Base-by-base conservation (phyloP, 2,888 invertebrate genomes). In the Leptopilina syphax region DNA sequence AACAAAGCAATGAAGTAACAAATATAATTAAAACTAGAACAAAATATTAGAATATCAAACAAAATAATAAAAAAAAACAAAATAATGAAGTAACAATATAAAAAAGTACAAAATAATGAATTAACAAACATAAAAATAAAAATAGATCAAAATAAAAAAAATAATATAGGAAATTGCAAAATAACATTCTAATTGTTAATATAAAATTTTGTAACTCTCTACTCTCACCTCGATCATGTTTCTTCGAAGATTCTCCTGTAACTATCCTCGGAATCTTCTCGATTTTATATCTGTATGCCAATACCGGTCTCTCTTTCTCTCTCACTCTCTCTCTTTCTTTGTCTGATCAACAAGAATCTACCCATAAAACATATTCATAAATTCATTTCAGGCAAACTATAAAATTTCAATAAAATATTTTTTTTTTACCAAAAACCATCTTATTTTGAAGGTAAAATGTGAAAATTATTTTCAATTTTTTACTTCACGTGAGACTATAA, bases 171-270 rank as follows among this genome's bases (percentile, higher is more conserved):
- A 12, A n/a, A 10, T n/a, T 12, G 0, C 0, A 13, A 60, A 44
- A 44, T 44, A 8, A 44, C 5, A 8, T 7, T 44, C 4, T 24
- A 9, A 63, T 18, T 24, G 1, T 63, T n/a, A 18, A 68, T 68
- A 9, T n/a, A 0, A 34, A 73, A 34, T 13, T 18, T 27, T 34
- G 7, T 6, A 70, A 73, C 24, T 47, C 5, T 68, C 44, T 18
- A 12, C 79, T 77, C 90, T 88, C 85, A 90, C 90, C 89, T 88
- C 83, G 87, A 87, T 86, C 90, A 89, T 89, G 87, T 84, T 87
- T 79, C 82, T 80, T 86, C 86, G 83, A 76, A 81, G 85, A 82
- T 80, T 85, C 80, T 83, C 83, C 82, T 81, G 83, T 85, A 84
- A 90, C 89, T 90, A 88, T 89, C 84, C 81, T 78, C 79, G 80